Percentiles rank a stretch among this genome's conserved stretches.
Evolutionary conservation across 2,797 vertebrate genomes (phyloP).

Genomic region (Bucorvus abyssinicus): DNA sequence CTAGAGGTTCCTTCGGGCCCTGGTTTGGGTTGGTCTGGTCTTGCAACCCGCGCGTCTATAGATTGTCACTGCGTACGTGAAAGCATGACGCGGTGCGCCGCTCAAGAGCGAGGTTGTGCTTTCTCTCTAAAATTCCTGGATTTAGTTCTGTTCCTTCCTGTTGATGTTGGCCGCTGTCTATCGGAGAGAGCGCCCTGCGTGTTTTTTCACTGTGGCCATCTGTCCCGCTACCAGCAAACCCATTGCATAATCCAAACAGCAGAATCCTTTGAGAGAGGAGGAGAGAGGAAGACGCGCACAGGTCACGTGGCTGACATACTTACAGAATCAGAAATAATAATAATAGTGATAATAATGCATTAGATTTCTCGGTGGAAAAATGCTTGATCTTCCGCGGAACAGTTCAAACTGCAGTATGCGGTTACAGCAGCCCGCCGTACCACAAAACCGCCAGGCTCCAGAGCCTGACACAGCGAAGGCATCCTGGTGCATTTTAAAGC

Average conservation of each 20-base stretch:
- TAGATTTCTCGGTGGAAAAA: conserved; percentile 29
- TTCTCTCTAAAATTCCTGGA: conserved; percentile 32
- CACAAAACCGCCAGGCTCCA: not conserved
- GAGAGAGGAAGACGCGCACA: not conserved
- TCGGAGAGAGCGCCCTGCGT: conserved; percentile 46
- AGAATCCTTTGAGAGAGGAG: conserved; percentile 38
- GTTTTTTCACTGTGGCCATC: conserved; percentile 60
- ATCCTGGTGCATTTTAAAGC: not conserved
- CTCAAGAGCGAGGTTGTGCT: not conserved
- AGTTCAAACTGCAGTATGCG: conserved; percentile 29
- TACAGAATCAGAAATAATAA: conserved; percentile 43
- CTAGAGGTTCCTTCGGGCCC: not conserved
- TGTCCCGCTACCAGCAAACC: conserved; percentile 51
- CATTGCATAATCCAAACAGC: conserved; percentile 61
- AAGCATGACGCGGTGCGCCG: not conserved
- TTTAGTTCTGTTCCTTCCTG: conserved; percentile 57
- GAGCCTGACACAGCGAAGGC: not conserved
- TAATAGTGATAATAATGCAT: conserved; percentile 35
- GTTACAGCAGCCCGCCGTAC: conserved; percentile 7
- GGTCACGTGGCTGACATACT: conserved; percentile 8
- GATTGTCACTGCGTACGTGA: not conserved
- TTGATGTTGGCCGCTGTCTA: conserved; percentile 59
- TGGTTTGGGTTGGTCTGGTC: not conserved
- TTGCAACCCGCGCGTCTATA: not conserved
- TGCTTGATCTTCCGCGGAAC: not conserved